A percentile compares a stretch with the other conserved stretches of the same genome.
Conservation (phyloP, 2,113 vertebrate species). For the Mustelus asterias region DNA sequence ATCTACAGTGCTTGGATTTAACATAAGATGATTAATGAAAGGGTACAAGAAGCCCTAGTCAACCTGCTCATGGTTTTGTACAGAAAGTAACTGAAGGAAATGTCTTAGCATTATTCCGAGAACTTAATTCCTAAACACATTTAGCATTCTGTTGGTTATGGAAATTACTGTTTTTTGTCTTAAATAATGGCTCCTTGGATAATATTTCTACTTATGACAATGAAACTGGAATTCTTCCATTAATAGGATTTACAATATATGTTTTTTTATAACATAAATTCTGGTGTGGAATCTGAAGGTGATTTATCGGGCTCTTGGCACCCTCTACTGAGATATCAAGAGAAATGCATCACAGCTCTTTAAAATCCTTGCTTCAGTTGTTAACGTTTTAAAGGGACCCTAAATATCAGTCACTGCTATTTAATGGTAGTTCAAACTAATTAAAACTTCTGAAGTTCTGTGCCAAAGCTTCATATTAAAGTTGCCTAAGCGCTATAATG, state of each 20-base stretch:
- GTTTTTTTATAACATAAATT: no score
- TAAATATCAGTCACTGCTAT: not conserved
- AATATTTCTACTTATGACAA: not conserved
- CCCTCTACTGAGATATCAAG: conserved; percentile 20
- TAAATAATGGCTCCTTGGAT: not conserved
- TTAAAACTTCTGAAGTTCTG: not conserved
- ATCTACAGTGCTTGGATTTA: not conserved
- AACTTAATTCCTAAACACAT: not conserved
- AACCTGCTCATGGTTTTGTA: not conserved
- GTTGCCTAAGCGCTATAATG: not conserved
- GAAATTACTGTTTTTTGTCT: not conserved
- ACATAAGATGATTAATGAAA: not conserved
- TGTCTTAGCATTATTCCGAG: not conserved
- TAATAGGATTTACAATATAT: not conserved
- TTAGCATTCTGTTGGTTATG: not conserved
- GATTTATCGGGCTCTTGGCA: conserved; percentile 13
- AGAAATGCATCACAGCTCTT: not conserved
- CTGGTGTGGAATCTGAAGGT: no score
- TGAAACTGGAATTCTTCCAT: not conserved
- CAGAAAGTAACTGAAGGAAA: not conserved
- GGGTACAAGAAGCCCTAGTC: not conserved
- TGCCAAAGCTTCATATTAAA: not conserved
- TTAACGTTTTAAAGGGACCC: not conserved
- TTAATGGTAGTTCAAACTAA: not conserved
- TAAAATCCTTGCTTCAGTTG: not conserved